A percentile compares a stretch with the other conserved stretches of the same genome.
Conservation (phyloP, 35 echinoderm and acorn worm species). For the Ptychodera flava region DNA sequence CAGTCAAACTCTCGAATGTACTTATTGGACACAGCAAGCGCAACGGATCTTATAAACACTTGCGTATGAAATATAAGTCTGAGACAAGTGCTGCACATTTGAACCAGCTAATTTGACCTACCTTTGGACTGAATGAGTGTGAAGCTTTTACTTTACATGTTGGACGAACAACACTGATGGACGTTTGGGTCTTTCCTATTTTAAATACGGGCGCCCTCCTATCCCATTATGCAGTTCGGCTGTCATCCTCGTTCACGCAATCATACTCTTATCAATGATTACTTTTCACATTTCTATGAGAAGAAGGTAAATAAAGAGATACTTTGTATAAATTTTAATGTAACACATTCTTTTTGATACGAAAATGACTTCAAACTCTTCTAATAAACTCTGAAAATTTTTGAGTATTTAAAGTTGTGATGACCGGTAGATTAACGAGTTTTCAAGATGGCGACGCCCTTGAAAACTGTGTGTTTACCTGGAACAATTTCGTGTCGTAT, state of each 20-base stretch:
- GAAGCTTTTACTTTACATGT: no score
- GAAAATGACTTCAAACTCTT: not conserved
- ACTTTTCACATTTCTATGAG: not conserved
- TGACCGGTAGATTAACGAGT: not conserved
- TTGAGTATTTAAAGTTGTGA: not conserved
- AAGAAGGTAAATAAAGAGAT: no score
- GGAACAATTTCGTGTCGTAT: constrained; percentile 38
- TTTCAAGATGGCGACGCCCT: constrained; percentile 61
- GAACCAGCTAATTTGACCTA: no score
- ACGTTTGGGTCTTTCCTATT: not conserved
- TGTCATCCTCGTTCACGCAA: not conserved
- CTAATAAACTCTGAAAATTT: constrained; percentile 11
- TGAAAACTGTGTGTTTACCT: constrained; percentile 21
- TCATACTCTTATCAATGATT: not conserved
- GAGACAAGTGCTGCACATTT: no score
- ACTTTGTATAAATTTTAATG: no score
- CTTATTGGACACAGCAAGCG: no score
- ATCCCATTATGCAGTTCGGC: not conserved
- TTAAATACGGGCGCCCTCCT: not conserved
- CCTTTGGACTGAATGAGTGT: no score
- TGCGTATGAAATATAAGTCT: no score
- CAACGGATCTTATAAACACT: no score
- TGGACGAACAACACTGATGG: no score
- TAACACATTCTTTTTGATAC: no score
- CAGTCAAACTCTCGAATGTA: no score